Conservation (phyloP, 2,888 invertebrate genomes). For the Phengaris arion region DNA sequence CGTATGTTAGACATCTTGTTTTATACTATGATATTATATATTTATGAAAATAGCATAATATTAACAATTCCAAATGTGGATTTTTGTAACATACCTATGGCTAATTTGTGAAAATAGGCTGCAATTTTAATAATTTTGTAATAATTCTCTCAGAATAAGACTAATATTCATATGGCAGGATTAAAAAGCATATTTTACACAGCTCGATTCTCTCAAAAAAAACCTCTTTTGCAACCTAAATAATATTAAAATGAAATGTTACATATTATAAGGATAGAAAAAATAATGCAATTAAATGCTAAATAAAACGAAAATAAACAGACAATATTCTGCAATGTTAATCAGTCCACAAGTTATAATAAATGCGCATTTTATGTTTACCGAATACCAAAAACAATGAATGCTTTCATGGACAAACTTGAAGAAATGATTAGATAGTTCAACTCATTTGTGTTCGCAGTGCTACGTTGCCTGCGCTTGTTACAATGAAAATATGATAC, state of each 20-base stretch:
- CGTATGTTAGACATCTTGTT: background rate
- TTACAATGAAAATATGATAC: too few species aligned
- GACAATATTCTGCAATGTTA: background rate
- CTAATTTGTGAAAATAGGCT: background rate
- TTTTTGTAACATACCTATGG: background rate
- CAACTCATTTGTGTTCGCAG: too few species aligned
- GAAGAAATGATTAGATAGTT: too few species aligned
- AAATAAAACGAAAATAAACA: background rate
- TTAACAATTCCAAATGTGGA: background rate
- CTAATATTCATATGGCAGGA: background rate
- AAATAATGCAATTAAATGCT: background rate
- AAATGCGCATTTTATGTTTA: too few species aligned
- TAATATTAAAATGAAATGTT: background rate
- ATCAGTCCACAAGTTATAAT: background rate
- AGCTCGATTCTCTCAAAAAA: background rate
- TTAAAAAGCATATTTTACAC: background rate
- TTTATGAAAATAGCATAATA: conserved; percentile 11
- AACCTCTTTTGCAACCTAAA: background rate
- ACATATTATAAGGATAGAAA: background rate
- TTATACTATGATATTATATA: conserved; percentile 10
- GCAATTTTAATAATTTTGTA: background rate
- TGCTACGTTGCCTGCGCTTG: too few species aligned
- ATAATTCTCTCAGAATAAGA: background rate
- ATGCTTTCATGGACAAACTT: too few species aligned
- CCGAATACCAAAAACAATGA: too few species aligned